phyloP scores from a whole-genome alignment of 2,888 invertebrate genomes.

The Heteropelma amictum region DNA sequence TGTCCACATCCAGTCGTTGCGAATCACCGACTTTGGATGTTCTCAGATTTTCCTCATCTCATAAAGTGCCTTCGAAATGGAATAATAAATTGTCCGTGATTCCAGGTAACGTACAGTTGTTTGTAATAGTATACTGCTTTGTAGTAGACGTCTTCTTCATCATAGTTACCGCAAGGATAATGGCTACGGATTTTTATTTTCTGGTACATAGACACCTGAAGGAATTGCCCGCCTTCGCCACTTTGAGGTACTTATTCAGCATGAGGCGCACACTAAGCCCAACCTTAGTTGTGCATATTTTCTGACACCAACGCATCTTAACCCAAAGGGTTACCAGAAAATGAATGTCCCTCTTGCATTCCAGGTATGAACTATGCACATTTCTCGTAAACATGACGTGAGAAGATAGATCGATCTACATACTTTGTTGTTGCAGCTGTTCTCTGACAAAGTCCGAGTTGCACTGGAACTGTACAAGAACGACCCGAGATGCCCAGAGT shows the following conservation, averaged over 20 bases:
- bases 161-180: background rate
- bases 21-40: slow-evolving; percentile 56
- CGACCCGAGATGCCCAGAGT: slow-evolving; percentile 6
- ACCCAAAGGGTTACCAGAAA: slow-evolving; percentile 43
- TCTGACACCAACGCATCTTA: slow-evolving; percentile 36
- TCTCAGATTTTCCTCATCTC: slow-evolving; percentile 62
- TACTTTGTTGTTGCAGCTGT: too few relatives aligned
- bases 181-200: background rate
- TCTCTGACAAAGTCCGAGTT: slow-evolving; percentile 43
- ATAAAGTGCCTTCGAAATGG: slow-evolving; percentile 59
- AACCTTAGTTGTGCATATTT: slow-evolving; percentile 44
- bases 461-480: slow-evolving; percentile 49
- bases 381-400: too few relatives aligned
- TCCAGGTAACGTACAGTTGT: background rate
- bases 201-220: background rate
- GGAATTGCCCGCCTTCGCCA: slow-evolving; percentile 12
- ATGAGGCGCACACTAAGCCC: slow-evolving; percentile 17
- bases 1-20: slow-evolving; percentile 55
- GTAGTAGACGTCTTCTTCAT: background rate
- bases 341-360: too few relatives aligned
- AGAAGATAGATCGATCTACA: too few relatives aligned
- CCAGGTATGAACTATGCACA: too few relatives aligned
- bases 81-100: slow-evolving; percentile 9
- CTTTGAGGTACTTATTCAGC: slow-evolving; percentile 41
- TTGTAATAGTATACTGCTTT: background rate